Base-by-base conservation (phyloP, 2,113 vertebrate species). In the Triplophysa dalaica region DNA sequence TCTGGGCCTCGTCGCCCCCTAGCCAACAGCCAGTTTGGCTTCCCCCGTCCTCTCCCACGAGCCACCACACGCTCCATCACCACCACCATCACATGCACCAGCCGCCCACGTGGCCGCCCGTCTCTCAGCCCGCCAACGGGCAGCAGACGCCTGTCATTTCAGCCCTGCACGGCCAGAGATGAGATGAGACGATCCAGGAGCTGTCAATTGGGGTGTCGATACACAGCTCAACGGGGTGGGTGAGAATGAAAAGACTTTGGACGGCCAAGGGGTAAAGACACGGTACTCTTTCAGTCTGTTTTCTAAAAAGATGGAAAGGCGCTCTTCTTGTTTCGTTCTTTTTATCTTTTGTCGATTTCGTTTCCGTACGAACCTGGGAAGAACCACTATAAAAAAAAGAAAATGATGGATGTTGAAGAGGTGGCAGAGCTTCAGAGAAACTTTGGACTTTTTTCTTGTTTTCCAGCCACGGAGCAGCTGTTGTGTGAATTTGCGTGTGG, bases 1-100 rank as follows among this genome's bases (percentile, higher is more conserved):
- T 94, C 89, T 96, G 96, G 96, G 94, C 95, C 13, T 93, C 94
- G 4, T 95, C 96, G 0, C 95, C 96, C 0, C 95, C 96, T 75
- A 91, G 86, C 89, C 93, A 94, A 83, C 95, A 95, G 85, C 93
- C 95, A 0, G 82, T 86, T 8, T 94, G 94, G 92, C 91, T 96
- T 81, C 94, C 94, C 24, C 95, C 95, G 0, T 94, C 95, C 1
- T 95, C 95, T 0, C 94, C 95, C 87, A 94, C 95, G 0, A 86
- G 90, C 77, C 94, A 92, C 73, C 80, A 84, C 84, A 12, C 82
- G 0, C 93, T 90, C 85, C 91, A 91, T 66, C 79, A 76, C 54
- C 76, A 90, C 78, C 82, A 86, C 79, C 87, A 84, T 69, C 91
- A 89, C 75, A 90, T 93, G 82, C 94, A 91, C 86, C 93, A 93